A percentile compares a stretch with the other conserved stretches of the same genome.
phyloP scores from a whole-genome alignment of 2,113 vertebrate species.

The Cinclus cinclus region DNA sequence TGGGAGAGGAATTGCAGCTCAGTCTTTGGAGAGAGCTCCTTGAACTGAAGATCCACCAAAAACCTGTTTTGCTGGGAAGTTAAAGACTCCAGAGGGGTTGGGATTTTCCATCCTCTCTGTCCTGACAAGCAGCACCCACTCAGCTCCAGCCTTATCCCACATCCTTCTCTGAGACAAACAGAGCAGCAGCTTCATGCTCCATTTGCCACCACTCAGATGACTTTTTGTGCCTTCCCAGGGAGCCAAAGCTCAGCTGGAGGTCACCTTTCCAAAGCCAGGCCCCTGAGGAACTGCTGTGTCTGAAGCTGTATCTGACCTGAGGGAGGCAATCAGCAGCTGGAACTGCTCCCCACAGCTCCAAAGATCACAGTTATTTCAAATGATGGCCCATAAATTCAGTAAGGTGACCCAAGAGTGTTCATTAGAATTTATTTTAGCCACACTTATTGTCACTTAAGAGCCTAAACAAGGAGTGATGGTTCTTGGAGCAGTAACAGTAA shows the following conservation, averaged over 20 bases:
- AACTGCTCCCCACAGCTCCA: background rate
- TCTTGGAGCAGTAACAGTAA: conserved; percentile 52
- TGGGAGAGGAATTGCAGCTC: background rate
- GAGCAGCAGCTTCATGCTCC: background rate
- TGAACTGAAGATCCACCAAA: background rate
- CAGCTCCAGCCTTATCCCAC: background rate
- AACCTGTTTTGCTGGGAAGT: background rate
- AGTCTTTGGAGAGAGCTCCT: background rate
- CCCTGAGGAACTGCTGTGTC: background rate
- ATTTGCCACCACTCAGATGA: background rate
- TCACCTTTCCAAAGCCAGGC: background rate
- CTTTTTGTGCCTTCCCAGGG: background rate
- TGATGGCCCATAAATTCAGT: conserved; percentile 52
- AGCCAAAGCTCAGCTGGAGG: background rate
- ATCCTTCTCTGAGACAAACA: background rate
- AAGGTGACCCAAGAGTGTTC: conserved; percentile 69
- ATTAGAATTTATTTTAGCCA: conserved; percentile 63
- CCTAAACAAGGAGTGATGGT: conserved; percentile 66
- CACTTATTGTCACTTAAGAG: conserved; percentile 67
- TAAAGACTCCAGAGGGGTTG: background rate
- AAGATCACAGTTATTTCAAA: background rate
- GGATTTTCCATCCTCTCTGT: background rate
- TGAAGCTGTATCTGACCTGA: background rate
- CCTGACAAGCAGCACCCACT: accelerated
- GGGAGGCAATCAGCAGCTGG: background rate